Conservation (phyloP, 2,888 invertebrate genomes). For the Priocnemis perturbator region DNA sequence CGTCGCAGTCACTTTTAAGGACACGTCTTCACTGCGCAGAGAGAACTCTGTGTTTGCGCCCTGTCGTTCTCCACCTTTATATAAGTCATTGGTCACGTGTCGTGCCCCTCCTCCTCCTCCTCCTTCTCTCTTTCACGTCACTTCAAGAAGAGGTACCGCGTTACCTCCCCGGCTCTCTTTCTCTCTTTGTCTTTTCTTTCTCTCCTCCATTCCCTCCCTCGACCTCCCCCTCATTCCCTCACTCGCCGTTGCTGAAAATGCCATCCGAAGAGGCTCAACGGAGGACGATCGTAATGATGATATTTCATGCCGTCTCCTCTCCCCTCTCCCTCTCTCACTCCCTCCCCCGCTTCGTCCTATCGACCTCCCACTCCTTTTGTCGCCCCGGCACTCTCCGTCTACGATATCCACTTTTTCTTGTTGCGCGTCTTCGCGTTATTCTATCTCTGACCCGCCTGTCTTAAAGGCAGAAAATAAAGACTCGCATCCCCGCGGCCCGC, state of each 20-base stretch:
- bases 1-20: slow-evolving; percentile 47
- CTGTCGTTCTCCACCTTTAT: slow-evolving; percentile 73
- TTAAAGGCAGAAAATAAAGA: background rate
- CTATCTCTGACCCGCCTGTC: background rate
- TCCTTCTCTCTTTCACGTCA: slow-evolving; percentile 44
- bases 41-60: slow-evolving; percentile 71
- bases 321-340: background rate
- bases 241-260: slow-evolving; percentile 59
- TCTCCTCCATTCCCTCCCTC: slow-evolving; percentile 42
- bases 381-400: slow-evolving; percentile 2
- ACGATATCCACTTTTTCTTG: background rate
- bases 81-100: slow-evolving; percentile 75
- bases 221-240: slow-evolving; percentile 23
- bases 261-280: slow-evolving; percentile 55
- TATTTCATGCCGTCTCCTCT: slow-evolving; percentile 14
- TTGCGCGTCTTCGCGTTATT: background rate
- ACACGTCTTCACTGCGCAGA: slow-evolving; percentile 56
- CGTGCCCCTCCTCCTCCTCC: slow-evolving; percentile 61
- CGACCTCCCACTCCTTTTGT: background rate
- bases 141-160: slow-evolving; percentile 51
- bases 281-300: slow-evolving; percentile 29
- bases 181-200: slow-evolving; percentile 14
- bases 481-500: background rate
- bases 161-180: slow-evolving; percentile 17
- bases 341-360: background rate